A percentile compares a stretch with the other conserved stretches of the same genome.
Conservation (phyloP, 1,140 invertebrate species). For the Teleopsis dalmanni region DNA sequence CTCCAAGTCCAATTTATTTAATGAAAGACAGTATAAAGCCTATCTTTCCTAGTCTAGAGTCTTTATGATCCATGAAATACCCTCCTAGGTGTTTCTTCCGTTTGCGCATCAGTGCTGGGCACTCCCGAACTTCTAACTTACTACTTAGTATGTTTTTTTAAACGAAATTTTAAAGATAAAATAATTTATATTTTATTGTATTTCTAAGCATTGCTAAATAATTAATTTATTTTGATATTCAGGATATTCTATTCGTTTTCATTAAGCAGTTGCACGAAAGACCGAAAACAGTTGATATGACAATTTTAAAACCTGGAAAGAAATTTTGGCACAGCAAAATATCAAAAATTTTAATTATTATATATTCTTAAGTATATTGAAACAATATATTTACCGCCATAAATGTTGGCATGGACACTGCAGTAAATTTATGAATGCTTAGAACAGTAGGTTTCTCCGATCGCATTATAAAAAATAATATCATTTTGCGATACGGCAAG, state of each 20-base stretch:
- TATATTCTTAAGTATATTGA: not conserved
- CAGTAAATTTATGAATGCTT: slow-evolving; percentile 26
- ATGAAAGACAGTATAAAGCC: no score
- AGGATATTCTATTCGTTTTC: not conserved
- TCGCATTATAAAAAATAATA: slow-evolving; percentile 29
- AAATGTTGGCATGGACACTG: slow-evolving; percentile 22
- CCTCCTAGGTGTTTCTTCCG: no score
- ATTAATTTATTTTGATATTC: not conserved
- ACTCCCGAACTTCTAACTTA: no score
- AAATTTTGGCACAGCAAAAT: not conserved
- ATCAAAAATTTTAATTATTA: not conserved
- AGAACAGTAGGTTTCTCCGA: slow-evolving; percentile 17
- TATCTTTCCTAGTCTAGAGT: no score
- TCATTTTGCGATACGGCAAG: slow-evolving; percentile 23
- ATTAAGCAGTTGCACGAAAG: slow-evolving; percentile 6
- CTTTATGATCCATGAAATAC: no score
- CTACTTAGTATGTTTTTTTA: no score
- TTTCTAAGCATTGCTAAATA: no score
- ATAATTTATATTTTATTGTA: no score
- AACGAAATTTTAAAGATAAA: no score
- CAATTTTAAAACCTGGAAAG: slow-evolving; percentile 9
- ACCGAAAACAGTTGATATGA: slow-evolving; percentile 12
- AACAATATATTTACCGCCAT: slow-evolving; percentile 3
- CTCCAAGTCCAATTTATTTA: no score
- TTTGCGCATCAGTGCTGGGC: no score